Evolutionary conservation across 2,797 vertebrate species (phyloP).

Genomic region (Argentina silus): DNA sequence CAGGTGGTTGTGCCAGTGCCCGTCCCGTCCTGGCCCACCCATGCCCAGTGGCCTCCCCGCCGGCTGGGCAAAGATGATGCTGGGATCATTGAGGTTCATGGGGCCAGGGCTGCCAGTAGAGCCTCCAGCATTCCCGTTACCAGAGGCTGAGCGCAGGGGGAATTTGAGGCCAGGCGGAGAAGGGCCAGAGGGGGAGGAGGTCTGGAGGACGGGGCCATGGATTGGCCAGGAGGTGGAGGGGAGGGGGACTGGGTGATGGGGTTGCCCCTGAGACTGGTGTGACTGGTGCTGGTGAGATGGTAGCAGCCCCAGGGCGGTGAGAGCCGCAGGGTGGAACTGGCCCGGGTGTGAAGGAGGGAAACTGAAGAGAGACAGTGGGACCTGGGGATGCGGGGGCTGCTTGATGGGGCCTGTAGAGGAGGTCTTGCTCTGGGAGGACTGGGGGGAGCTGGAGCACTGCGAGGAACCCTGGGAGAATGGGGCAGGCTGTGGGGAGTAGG

Average conservation of each 20-base stretch:
- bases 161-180: constrained; percentile 84
- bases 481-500: constrained; percentile 90
- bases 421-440: constrained; percentile 83
- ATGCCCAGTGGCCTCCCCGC: constrained; percentile 84
- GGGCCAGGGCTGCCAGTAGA: constrained; percentile 74
- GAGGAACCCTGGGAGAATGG: constrained; percentile 83
- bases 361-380: constrained; percentile 89
- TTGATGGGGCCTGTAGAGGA: constrained; percentile 56
- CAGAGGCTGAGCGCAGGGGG: constrained; percentile 77
- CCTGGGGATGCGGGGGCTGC: constrained; percentile 71
- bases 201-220: constrained; percentile 86
- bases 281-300: constrained; percentile 85
- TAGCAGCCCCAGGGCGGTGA: constrained; percentile 87
- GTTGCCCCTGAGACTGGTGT: constrained; percentile 56
- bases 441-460: constrained; percentile 81
- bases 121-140: constrained; percentile 59
- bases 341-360: constrained; percentile 87
- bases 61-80: constrained; percentile 98
- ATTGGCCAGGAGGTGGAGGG: constrained; percentile 91
- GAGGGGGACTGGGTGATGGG: constrained; percentile 75
- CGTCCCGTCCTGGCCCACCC: constrained; percentile 84
- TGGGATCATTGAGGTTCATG: constrained; percentile 95
- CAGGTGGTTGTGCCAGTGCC: constrained; percentile 92
- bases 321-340: constrained; percentile 81
- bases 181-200: constrained; percentile 72